A percentile compares a stretch with the other conserved stretches of the same genome.
These are phyloP conservation scores for Falcaria lacertinaria DNA, from an alignment of 2,888 invertebrate species.

Conservation along the genomic window DNA sequence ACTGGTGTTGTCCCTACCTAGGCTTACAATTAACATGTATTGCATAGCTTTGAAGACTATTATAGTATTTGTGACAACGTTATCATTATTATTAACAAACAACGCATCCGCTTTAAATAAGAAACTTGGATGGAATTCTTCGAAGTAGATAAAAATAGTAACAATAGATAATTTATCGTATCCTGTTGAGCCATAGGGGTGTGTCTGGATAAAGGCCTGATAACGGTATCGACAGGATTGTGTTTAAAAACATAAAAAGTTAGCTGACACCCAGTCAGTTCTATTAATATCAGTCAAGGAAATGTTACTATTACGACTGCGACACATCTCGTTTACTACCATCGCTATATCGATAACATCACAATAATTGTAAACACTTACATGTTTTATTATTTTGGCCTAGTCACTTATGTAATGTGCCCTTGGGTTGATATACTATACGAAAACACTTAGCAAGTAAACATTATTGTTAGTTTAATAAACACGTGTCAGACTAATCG, in stretches of 20 bases:
- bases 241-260: neutral
- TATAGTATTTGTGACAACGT: no score
- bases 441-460: neutral
- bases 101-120: no score
- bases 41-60: no score
- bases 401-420: neutral
- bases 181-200: no score
- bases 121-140: no score
- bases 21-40: no score
- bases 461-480: neutral
- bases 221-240: neutral
- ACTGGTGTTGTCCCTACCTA: no score
- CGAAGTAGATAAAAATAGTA: no score
- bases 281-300: neutral
- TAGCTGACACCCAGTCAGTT: neutral
- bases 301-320: conserved; percentile 10
- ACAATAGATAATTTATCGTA: no score
- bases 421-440: neutral
- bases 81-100: no score
- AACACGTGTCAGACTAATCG: neutral
- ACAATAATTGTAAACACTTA: conserved; percentile 10
- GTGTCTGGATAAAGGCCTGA: neutral
- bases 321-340: neutral
- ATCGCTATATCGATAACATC: conserved; percentile 10
- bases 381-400: conserved; percentile 1